Evolutionary conservation across 2,113 vertebrate genomes (phyloP).

Genomic region (Hippocampus abdominalis): DNA sequence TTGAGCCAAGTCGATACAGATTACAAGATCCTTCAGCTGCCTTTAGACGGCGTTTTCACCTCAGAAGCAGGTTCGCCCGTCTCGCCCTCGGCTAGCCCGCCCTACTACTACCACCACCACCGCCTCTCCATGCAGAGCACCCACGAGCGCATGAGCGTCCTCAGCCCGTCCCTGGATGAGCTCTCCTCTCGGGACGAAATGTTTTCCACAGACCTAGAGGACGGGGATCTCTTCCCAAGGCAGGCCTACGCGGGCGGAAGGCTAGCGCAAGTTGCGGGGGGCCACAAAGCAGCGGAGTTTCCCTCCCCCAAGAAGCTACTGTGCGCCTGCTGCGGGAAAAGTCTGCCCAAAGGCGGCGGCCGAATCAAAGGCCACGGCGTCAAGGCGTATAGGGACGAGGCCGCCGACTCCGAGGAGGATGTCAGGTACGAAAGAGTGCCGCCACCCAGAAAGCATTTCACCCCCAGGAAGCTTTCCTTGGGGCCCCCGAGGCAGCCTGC

Average conservation of each 20-base stretch:
- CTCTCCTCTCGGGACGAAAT: constrained; percentile 74
- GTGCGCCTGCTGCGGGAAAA: constrained; percentile 69
- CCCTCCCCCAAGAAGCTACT: constrained; percentile 36
- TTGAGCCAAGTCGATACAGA: constrained; percentile 12
- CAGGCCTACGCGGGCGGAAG: constrained; percentile 42
- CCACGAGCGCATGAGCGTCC: constrained; percentile 70
- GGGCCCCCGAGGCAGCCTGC: constrained; percentile 18
- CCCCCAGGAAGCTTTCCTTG: constrained; percentile 42
- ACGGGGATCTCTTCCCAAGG: constrained; percentile 63
- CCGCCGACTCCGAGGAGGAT: constrained; percentile 63
- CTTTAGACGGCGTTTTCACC: constrained; percentile 45
- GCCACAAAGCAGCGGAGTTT: not conserved
- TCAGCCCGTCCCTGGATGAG: constrained; percentile 74
- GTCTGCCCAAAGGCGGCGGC: constrained; percentile 27
- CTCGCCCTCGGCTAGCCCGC: constrained; percentile 39
- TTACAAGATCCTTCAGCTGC: constrained; percentile 63
- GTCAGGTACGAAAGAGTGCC: constrained; percentile 25
- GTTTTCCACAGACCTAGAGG: constrained; percentile 74
- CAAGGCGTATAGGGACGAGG: constrained; percentile 39
- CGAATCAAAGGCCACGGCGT: constrained; percentile 38
- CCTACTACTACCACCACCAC: constrained; percentile 68
- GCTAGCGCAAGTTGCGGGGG: not conserved
- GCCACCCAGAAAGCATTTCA: constrained; percentile 46
- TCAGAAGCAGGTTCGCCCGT: constrained; percentile 28
- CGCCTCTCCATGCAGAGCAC: constrained; percentile 60